Evolutionary conservation across 2,113 vertebrate genomes (phyloP).

Genomic region (Macroglossus sobrinus): DNA sequence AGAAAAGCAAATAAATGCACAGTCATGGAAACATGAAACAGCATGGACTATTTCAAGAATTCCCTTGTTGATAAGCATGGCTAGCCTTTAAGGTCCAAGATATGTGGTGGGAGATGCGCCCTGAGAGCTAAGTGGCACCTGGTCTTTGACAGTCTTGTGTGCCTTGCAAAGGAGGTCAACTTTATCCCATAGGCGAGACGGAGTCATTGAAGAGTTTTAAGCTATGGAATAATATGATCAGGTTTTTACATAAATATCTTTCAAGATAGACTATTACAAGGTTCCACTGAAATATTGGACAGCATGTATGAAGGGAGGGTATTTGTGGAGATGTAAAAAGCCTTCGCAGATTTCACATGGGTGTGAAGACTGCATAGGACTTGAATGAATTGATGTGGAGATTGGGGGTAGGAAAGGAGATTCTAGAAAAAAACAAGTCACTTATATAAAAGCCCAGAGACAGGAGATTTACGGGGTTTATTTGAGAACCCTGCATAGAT

Average conservation of each 20-base stretch:
- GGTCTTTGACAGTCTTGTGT: neutral
- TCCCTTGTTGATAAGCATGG: neutral
- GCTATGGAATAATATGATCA: neutral
- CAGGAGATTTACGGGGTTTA: neutral
- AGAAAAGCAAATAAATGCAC: constrained; percentile 10
- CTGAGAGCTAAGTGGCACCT: neutral
- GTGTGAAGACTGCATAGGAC: neutral
- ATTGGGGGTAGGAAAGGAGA: neutral
- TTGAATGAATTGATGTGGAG: neutral
- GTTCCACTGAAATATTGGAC: neutral
- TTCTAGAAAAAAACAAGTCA: neutral
- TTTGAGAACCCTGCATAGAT: neutral
- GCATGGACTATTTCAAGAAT: neutral
- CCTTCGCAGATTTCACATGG: neutral
- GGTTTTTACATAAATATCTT: neutral
- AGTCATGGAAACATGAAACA: neutral
- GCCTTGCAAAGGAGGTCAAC: neutral
- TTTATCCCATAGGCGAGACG: neutral
- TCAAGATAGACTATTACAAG: neutral
- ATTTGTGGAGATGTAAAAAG: neutral
- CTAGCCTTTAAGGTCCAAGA: neutral
- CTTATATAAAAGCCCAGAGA: neutral
- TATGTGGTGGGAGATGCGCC: neutral
- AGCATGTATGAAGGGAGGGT: neutral
- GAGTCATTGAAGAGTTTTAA: neutral